Percentiles rank a stretch among this genome's conserved stretches.
phyloP scores from a whole-genome alignment of 2,888 invertebrate genomes.

The Hypomecis punctinalis region DNA sequence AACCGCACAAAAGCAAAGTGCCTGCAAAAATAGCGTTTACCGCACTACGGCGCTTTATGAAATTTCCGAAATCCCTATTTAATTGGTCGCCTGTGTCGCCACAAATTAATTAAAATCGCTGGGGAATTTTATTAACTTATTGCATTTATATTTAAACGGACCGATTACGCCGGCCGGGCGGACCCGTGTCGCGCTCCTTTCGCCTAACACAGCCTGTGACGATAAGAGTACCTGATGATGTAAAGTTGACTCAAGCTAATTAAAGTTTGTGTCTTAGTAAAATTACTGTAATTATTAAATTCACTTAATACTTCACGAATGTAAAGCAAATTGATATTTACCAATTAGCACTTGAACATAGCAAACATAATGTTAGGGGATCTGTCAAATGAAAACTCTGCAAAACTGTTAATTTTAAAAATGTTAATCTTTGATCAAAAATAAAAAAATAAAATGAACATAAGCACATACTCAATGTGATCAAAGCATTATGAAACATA shows the following conservation, averaged over 20 bases:
- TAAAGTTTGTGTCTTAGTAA: no score
- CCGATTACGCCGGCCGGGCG: constrained; percentile 62
- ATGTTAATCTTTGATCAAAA: no score
- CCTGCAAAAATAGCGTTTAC: constrained; percentile 58
- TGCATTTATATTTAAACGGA: constrained; percentile 79
- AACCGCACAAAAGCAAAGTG: constrained; percentile 57
- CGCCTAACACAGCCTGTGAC: background rate
- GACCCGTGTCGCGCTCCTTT: constrained; percentile 28
- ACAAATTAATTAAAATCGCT: constrained; percentile 79
- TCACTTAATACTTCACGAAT: no score
- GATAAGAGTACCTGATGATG: background rate
- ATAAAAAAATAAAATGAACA: no score
- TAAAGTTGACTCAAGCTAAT: background rate
- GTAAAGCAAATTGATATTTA: background rate
- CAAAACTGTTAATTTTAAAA: no score
- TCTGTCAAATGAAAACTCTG: no score
- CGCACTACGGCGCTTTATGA: constrained; percentile 62
- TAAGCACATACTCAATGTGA: no score
- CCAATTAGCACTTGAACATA: no score
- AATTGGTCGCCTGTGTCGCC: constrained; percentile 73
- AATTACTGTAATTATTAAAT: background rate
- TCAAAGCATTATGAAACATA: no score
- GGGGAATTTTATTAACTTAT: constrained; percentile 80
- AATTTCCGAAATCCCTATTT: constrained; percentile 72
- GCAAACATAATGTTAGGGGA: no score